phyloP scores from a whole-genome alignment of 2,797 vertebrate genomes.

The Simalia tracyae region DNA sequence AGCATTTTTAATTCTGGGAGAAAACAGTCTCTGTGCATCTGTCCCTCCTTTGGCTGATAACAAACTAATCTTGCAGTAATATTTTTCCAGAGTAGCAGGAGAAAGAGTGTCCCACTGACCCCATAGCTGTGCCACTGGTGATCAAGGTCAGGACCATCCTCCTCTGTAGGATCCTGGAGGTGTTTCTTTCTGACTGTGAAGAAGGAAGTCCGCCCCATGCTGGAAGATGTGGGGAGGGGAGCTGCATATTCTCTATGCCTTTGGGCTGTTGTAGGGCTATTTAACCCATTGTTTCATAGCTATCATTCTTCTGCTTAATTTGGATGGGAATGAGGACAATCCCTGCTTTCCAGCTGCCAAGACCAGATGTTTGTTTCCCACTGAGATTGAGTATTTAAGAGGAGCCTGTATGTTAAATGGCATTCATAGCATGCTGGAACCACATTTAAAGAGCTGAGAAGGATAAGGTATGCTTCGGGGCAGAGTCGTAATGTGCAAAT shows the following conservation, averaged over 20 bases:
- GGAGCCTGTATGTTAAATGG: constrained; percentile 46
- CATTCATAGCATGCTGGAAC: constrained; percentile 54
- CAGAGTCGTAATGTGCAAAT: constrained; percentile 52
- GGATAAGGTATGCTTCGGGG: constrained; percentile 59
- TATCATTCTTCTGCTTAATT: not conserved
- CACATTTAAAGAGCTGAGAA: constrained; percentile 59
- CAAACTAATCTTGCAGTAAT: not conserved
- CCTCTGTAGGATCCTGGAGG: not conserved
- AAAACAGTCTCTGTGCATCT: not conserved
- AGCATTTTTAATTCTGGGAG: not conserved
- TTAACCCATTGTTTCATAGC: not conserved
- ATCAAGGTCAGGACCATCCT: not conserved
- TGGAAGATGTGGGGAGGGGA: not conserved
- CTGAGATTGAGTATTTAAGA: constrained; percentile 55
- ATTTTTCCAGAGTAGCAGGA: not conserved
- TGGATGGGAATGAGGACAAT: not conserved
- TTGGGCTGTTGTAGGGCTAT: not conserved
- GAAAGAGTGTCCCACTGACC: not conserved
- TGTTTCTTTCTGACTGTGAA: not conserved
- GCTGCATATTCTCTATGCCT: not conserved
- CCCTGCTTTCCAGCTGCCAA: not conserved
- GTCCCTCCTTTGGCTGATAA: not conserved
- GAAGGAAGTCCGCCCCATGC: not conserved
- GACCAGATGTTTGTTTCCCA: constrained; percentile 56
- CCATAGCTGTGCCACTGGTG: not conserved